phyloP scores from a whole-genome alignment of 2,113 vertebrate genomes.

The Tetrao urogallus region DNA sequence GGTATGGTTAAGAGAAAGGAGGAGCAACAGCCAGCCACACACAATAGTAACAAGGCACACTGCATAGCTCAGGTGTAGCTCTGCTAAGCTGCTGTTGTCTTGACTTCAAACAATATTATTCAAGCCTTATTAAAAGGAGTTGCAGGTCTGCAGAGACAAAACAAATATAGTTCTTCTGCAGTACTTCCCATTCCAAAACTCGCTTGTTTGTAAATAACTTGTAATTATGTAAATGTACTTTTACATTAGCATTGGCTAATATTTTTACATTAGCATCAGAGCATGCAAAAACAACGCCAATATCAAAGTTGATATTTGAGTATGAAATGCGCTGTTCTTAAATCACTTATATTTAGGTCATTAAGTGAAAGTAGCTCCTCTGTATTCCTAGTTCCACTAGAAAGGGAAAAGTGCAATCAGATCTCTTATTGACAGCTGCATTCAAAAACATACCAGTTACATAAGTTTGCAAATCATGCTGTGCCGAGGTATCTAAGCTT shows the following conservation, averaged over 20 bases:
- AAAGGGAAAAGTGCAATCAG: constrained; percentile 39
- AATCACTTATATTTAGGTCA: constrained; percentile 14
- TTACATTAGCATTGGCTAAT: background rate
- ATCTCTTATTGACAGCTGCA: constrained; percentile 68
- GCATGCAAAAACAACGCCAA: background rate
- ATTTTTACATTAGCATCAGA: background rate
- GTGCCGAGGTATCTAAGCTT: constrained; percentile 60
- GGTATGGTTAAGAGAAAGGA: background rate
- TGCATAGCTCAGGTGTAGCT: background rate
- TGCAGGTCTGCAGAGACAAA: background rate
- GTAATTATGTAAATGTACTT: background rate
- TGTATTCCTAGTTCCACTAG: background rate
- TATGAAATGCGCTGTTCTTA: background rate
- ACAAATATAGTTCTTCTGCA: background rate
- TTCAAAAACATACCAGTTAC: constrained; percentile 68
- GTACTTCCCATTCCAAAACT: background rate
- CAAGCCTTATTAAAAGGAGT: background rate
- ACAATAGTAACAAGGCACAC: background rate
- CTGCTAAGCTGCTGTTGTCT: background rate
- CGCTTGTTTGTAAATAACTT: background rate
- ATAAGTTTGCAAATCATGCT: constrained; percentile 66
- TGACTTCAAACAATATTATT: background rate
- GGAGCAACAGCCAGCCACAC: background rate
- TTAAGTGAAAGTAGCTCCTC: constrained; percentile 29
- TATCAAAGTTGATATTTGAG: background rate